Conservation (phyloP, 2,888 invertebrate genomes). For the Griposia aprilina region DNA sequence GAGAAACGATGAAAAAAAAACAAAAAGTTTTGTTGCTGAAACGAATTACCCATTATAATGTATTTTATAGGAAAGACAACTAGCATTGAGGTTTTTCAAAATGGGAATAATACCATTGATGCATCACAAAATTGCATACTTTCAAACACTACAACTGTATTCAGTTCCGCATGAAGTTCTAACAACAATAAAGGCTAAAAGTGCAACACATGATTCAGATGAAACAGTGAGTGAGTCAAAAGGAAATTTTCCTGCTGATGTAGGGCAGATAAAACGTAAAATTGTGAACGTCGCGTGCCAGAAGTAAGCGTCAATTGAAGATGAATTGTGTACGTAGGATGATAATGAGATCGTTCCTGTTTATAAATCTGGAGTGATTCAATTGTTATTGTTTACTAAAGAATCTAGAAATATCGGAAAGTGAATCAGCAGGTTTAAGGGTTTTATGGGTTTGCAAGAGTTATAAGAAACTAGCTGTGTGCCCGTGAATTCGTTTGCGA, state of each 20-base stretch:
- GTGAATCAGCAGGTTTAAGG: background rate
- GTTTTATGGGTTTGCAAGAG: background rate
- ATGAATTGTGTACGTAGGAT: conserved; percentile 51
- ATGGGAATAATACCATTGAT: background rate
- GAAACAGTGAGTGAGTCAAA: conserved; percentile 50
- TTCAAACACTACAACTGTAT: background rate
- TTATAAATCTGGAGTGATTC: conserved; percentile 40
- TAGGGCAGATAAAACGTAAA: conserved; percentile 51
- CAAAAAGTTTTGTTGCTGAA: background rate
- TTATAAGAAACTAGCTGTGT: background rate
- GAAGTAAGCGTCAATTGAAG: conserved; percentile 57
- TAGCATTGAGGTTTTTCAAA: background rate
- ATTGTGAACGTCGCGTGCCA: conserved; percentile 41
- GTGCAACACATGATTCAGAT: conserved; percentile 47
- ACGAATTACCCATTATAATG: too few relatives aligned
- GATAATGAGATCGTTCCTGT: conserved; percentile 44
- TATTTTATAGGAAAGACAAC: too few relatives aligned
- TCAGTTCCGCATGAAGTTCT: conserved; percentile 27
- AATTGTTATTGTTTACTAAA: conserved; percentile 25
- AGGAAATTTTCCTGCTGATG: conserved; percentile 57
- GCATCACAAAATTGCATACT: background rate
- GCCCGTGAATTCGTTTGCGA: too few relatives aligned
- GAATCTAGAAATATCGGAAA: conserved; percentile 7
- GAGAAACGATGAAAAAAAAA: background rate
- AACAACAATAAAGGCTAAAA: conserved; percentile 35